A percentile compares a stretch with the other conserved stretches of the same genome.
These are phyloP conservation scores for Aythya baeri DNA, from an alignment of 2,113 vertebrate genomes.

Conservation along the genomic window DNA sequence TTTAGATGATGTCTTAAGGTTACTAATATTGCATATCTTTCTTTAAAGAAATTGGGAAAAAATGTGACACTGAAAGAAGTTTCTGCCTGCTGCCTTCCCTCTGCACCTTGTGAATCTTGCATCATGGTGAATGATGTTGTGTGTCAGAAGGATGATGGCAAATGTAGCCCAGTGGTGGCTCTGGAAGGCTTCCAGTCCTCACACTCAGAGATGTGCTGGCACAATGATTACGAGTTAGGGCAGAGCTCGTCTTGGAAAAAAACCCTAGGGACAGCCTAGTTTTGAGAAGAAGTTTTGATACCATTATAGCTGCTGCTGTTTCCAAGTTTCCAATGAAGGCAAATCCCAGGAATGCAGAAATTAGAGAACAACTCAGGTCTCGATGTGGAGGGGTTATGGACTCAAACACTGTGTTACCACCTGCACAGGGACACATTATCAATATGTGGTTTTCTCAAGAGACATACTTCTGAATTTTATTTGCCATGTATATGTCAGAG, in stretches of 20 bases:
- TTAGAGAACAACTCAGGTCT: background rate
- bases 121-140: fast-evolving
- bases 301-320: background rate
- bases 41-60: background rate
- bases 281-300: conserved; percentile 1
- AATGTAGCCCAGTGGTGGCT: fast-evolving
- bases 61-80: background rate
- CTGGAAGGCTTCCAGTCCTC: background rate
- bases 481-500: background rate
- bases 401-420: background rate
- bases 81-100: background rate
- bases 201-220: background rate
- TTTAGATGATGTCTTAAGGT: background rate
- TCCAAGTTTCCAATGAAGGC: background rate
- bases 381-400: background rate
- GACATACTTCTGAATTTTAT: background rate
- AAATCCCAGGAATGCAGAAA: background rate
- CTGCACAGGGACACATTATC: background rate
- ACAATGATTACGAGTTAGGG: background rate
- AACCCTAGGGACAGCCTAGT: background rate
- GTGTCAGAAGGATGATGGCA: background rate
- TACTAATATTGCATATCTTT: background rate
- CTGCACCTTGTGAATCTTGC: background rate
- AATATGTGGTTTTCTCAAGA: background rate
- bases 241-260: background rate